Evolutionary conservation across 2,888 invertebrate species (phyloP).

Genomic region (Pachydiplax longipennis): DNA sequence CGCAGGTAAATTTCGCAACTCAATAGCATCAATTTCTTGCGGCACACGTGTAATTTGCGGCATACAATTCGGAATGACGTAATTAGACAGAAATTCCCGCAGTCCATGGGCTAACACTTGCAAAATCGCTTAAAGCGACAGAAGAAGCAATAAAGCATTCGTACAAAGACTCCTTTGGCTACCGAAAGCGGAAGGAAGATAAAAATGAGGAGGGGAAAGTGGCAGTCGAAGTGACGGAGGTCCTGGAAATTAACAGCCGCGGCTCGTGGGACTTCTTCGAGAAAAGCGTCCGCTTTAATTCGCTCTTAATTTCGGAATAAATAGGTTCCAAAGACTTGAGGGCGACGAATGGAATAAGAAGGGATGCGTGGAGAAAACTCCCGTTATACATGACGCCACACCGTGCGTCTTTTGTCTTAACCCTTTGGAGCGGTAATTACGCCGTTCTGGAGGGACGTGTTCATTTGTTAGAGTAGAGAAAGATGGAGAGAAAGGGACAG

Average conservation of each 20-base stretch:
- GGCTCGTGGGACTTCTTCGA: neutral
- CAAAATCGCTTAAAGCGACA: too few species aligned
- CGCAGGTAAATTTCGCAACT: too few species aligned
- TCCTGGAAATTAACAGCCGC: neutral
- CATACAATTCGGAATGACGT: too few species aligned
- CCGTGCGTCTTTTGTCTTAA: neutral
- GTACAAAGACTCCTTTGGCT: too few species aligned
- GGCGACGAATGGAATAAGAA: neutral
- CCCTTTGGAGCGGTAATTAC: neutral
- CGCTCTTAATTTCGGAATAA: neutral
- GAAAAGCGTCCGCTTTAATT: neutral
- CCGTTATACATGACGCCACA: neutral
- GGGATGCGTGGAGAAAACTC: neutral
- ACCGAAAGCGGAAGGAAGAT: too few species aligned
- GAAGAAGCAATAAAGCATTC: too few species aligned
- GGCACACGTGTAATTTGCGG: too few species aligned
- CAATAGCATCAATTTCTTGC: too few species aligned
- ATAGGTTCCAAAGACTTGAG: neutral
- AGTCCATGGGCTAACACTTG: too few species aligned
- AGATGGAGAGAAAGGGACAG: neutral
- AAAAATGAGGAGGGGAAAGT: neutral
- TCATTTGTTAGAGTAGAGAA: neutral
- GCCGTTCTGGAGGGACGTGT: neutral
- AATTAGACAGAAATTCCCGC: too few species aligned
- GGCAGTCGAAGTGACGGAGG: neutral